These are phyloP conservation scores for Trichogramma dendrolimi DNA, from an alignment of 2,888 invertebrate genomes.

Conservation along the genomic window DNA sequence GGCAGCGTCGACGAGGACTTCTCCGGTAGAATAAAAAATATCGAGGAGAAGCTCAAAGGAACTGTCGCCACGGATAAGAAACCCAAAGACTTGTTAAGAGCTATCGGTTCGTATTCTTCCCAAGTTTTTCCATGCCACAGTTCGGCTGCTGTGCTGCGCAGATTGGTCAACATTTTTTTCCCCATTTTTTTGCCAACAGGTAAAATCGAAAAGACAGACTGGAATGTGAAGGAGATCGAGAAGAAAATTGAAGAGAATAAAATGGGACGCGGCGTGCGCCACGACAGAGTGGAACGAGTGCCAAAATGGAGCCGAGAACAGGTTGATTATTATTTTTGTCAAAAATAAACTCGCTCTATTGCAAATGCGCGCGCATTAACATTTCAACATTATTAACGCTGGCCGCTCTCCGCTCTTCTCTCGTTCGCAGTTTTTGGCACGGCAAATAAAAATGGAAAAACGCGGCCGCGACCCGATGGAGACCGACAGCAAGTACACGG, in stretches of 20 bases:
- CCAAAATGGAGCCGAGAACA: conserved; percentile 90
- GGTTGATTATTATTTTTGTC: conserved; percentile 44
- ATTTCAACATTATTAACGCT: too few species aligned
- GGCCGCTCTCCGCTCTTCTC: too few species aligned
- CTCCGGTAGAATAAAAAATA: conserved; percentile 63
- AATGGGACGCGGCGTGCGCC: conserved; percentile 61
- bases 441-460: conserved; percentile 68
- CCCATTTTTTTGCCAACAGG: conserved; percentile 47
- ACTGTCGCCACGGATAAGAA: conserved; percentile 64
- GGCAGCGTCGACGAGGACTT: conserved; percentile 57
- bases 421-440: conserved; percentile 58
- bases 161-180: neutral
- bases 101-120: conserved; percentile 59
- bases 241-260: conserved; percentile 79
- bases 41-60: conserved; percentile 75
- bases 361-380: conserved; percentile 5
- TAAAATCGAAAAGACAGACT: conserved; percentile 82
- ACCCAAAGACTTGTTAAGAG: conserved; percentile 79
- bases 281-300: conserved; percentile 64
- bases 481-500: conserved; percentile 62
- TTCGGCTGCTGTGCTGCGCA: neutral
- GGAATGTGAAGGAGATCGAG: conserved; percentile 88
- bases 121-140: neutral
- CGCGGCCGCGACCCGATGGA: conserved; percentile 61
- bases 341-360: conserved; percentile 9